Evolutionary conservation across 2,113 vertebrate genomes (phyloP).

Genomic region (Hippocampus barbouri): DNA sequence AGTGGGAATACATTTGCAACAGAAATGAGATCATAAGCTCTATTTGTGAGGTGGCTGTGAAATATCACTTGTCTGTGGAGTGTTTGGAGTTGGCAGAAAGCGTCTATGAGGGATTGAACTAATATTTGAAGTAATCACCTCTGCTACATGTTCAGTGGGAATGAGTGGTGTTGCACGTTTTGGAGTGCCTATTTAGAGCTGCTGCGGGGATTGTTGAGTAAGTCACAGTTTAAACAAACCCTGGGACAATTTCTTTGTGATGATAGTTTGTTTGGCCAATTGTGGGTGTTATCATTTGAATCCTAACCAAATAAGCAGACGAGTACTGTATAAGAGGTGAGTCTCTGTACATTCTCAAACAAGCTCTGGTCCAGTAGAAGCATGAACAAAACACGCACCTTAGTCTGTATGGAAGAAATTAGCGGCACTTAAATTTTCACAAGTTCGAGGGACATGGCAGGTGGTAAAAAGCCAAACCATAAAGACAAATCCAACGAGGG

Average conservation of each 20-base stretch:
- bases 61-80: conserved; percentile 52
- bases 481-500: too few species aligned
- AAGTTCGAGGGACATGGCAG: too few species aligned
- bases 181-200: neutral
- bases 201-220: neutral
- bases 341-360: too few species aligned
- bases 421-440: too few species aligned
- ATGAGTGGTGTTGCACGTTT: conserved; percentile 22
- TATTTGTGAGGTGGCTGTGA: conserved; percentile 57
- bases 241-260: neutral
- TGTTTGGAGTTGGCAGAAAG: conserved; percentile 46
- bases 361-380: neutral
- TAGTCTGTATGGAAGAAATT: too few species aligned
- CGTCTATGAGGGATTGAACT: conserved; percentile 57
- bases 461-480: too few species aligned
- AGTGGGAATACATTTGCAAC: conserved; percentile 65
- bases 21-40: conserved; percentile 63
- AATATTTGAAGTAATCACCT: conserved; percentile 66
- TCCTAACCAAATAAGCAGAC: too few species aligned
- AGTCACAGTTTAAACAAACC: neutral
- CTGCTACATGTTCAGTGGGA: conserved; percentile 43
- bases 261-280: too few species aligned
- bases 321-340: too few species aligned
- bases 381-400: too few species aligned
- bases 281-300: too few species aligned